A percentile compares a stretch with the other conserved stretches of the same genome.
Conservation (phyloP, 2,797 vertebrate genomes). For the Rhinogobio ventralis region DNA sequence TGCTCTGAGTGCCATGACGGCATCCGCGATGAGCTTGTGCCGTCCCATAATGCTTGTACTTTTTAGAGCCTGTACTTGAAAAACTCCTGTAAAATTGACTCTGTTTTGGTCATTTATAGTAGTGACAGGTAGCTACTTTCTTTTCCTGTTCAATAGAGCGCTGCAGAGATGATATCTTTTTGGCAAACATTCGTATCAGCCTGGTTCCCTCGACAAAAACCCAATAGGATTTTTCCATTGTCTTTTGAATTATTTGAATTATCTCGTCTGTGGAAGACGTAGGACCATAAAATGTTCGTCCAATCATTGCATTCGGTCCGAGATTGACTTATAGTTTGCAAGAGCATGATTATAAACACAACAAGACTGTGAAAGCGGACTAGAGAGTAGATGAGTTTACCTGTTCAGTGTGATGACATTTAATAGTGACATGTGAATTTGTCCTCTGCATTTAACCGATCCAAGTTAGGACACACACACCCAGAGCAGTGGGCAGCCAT, state of each 20-base stretch:
- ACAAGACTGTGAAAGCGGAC: too few relatives aligned
- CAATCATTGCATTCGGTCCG: too few relatives aligned
- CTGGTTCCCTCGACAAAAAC: constrained; percentile 2
- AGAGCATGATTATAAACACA: too few relatives aligned
- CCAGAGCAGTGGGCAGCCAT: too few relatives aligned
- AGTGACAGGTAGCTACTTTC: background rate
- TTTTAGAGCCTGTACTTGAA: background rate
- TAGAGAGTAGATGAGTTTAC: background rate
- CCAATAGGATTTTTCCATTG: background rate
- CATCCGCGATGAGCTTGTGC: background rate
- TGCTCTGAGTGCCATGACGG: constrained; percentile 21
- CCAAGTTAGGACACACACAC: too few relatives aligned
- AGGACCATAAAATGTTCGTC: too few relatives aligned
- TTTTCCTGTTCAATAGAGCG: background rate
- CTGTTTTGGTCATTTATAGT: background rate
- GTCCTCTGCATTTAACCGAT: too few relatives aligned
- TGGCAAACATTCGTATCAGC: background rate
- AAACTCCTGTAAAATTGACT: constrained; percentile 5
- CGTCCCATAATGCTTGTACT: background rate
- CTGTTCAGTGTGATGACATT: background rate
- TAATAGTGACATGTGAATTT: background rate
- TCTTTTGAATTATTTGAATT: background rate
- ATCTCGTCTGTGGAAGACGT: too few relatives aligned
- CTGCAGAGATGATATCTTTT: background rate
- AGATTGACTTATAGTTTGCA: too few relatives aligned